Evolutionary conservation across 2,888 invertebrate genomes (phyloP), one percentile per base, ranked within the genome.

Genomic region (Eristalis arbustorum): DNA sequence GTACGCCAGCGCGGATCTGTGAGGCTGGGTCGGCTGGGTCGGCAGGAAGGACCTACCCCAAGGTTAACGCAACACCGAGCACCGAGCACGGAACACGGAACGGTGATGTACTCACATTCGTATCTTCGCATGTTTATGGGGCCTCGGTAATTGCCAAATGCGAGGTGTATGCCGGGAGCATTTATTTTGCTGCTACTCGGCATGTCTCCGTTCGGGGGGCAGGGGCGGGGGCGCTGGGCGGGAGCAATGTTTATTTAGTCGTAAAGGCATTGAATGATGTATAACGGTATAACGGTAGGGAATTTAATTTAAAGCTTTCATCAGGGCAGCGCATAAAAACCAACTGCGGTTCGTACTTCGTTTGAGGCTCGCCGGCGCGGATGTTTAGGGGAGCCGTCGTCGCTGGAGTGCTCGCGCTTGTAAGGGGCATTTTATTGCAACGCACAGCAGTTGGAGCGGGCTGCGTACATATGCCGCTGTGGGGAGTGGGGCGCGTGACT

Each of bases 261-360:
- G 66, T 72, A 78, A 78, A 59, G 64, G 69, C 57, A 56, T 69
- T 68, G 59, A 71, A 66, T 59, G 42, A 42, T 71, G 71, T 63
- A 69, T 64, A 64, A 22, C 25, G 11, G 72, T 57, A 40, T 22
- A 62, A 57, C 34, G 66, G 10, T 31, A 31, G 66, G 59, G 64
- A 72, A 72, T 78, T 72, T 78, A 72, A 72, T 66, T 72, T 72
- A 72, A 71, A 78, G 72, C 78, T 78, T 78, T 66, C 64, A 78
- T 78, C 59, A 66, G 71, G 56, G 66, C 40, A 63, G 68, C 14
- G 31, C 31, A 68, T 63, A 69, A 69, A 77, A 77, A 31, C 28
- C 25, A 76, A 76, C 62, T 68, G 61, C 76, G 62, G 76, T 68
- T 49, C n/a, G 61, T 68, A 49, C 68, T 31, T 34, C 23, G 23